Conservation (phyloP, 1,140 invertebrate genomes). For the Latrodectus geometricus region DNA sequence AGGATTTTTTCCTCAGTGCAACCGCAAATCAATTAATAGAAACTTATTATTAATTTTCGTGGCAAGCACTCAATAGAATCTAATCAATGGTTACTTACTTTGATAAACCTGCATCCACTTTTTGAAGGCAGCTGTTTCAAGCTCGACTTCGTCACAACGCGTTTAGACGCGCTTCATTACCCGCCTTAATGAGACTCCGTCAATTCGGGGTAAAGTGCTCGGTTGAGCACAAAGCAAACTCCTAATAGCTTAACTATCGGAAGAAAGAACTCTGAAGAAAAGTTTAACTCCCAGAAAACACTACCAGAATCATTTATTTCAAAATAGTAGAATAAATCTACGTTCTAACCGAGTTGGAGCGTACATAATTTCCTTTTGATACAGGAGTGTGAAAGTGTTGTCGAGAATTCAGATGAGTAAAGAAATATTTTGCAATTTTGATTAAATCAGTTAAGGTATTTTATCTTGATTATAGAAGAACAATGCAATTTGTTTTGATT, state of each 20-base stretch:
- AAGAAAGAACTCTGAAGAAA: constrained; percentile 20
- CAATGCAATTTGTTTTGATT: too few species aligned
- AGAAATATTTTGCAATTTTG: too few species aligned
- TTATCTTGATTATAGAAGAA: too few species aligned
- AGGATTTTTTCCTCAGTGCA: too few species aligned
- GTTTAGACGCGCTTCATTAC: constrained; percentile 43
- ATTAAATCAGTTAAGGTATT: too few species aligned
- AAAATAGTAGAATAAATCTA: too few species aligned
- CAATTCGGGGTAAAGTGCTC: constrained; percentile 12
- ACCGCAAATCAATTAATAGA: background rate
- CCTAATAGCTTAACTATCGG: constrained; percentile 14
- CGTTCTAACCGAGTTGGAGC: too few species aligned
- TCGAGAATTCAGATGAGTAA: too few species aligned
- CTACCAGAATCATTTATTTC: too few species aligned
- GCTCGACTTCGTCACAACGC: constrained; percentile 42
- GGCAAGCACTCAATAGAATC: constrained; percentile 46
- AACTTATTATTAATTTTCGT: background rate
- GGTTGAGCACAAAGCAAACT: constrained; percentile 17
- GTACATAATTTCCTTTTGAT: too few species aligned
- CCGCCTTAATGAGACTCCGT: constrained; percentile 23
- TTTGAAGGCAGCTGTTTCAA: constrained; percentile 55
- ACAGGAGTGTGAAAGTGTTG: too few species aligned
- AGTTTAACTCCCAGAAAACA: background rate
- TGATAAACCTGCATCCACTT: constrained; percentile 40
- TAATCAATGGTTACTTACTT: constrained; percentile 48